Evolutionary conservation across 2,113 vertebrate species (phyloP).

Genomic region (Paramormyrops kingsleyae): DNA sequence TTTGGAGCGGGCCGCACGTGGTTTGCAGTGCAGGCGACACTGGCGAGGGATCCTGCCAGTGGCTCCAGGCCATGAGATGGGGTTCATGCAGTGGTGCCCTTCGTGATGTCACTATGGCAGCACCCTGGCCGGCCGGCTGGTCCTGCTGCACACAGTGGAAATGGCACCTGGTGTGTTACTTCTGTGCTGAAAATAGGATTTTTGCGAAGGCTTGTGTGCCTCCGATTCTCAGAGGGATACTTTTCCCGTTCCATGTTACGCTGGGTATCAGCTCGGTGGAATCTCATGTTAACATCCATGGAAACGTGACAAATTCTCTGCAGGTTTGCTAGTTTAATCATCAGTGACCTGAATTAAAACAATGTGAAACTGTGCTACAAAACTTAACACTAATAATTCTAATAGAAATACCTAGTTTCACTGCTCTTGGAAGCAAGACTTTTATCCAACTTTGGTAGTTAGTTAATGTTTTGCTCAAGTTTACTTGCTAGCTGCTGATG

Average conservation of each 20-base stretch:
- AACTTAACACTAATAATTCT: neutral
- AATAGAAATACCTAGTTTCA: neutral
- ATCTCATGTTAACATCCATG: neutral
- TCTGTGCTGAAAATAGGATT: neutral
- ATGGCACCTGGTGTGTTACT: neutral
- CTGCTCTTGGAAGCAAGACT: neutral
- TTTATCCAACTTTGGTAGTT: neutral
- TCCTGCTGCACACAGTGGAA: neutral
- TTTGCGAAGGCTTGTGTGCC: neutral
- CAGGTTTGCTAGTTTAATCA: neutral
- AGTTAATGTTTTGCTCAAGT: neutral
- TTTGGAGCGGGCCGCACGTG: neutral
- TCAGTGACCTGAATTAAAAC: neutral
- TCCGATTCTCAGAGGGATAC: neutral
- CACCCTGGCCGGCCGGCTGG: neutral
- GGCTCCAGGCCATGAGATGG: neutral
- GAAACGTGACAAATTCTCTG: neutral
- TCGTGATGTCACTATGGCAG: neutral
- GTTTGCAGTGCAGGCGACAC: neutral
- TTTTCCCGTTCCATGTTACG: neutral
- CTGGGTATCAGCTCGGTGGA: neutral
- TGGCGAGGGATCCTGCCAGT: neutral
- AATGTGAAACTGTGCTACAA: neutral
- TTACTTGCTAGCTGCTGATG: neutral
- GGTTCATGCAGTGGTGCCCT: conserved; percentile 8